A percentile compares a stretch with the other conserved stretches of the same genome.
Evolutionary conservation across 2,888 invertebrate species (phyloP).

Genomic region (Arctia plantaginis): DNA sequence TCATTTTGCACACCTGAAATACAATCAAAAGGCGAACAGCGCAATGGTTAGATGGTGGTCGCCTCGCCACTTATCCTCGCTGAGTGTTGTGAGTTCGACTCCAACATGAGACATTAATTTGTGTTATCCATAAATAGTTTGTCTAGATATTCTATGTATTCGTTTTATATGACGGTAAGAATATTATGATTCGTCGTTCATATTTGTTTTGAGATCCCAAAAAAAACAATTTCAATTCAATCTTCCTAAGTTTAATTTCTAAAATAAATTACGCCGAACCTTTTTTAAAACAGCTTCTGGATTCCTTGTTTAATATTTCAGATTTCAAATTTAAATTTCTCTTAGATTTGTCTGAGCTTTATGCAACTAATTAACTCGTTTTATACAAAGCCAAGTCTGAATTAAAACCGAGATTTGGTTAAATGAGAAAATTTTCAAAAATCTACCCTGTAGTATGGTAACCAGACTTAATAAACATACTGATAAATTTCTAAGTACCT

Average conservation of each 20-base stretch:
- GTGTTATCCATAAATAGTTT: neutral
- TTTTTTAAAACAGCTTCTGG: neutral
- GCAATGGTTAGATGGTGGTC: neutral
- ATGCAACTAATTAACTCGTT: constrained; percentile 16
- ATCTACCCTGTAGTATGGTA: too few relatives aligned
- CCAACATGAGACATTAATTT: neutral
- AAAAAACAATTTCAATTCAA: neutral
- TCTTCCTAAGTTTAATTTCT: neutral
- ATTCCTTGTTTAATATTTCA: neutral
- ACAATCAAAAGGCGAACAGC: neutral
- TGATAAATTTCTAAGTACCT: too few relatives aligned
- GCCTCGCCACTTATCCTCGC: neutral
- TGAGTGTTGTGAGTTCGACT: neutral
- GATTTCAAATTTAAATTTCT: constrained; percentile 5
- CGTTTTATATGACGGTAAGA: neutral
- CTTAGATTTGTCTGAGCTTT: neutral
- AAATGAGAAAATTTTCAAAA: constrained; percentile 11
- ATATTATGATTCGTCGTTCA: neutral
- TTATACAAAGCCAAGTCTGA: constrained; percentile 6
- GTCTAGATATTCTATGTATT: neutral
- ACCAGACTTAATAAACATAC: too few relatives aligned
- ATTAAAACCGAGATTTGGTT: neutral
- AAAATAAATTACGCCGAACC: neutral
- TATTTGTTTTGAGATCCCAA: too few relatives aligned
- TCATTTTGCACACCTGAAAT: too few relatives aligned